These are phyloP conservation scores for Echinops telfairi DNA, from an alignment of 2,113 vertebrate species.

Conservation along the genomic window DNA sequence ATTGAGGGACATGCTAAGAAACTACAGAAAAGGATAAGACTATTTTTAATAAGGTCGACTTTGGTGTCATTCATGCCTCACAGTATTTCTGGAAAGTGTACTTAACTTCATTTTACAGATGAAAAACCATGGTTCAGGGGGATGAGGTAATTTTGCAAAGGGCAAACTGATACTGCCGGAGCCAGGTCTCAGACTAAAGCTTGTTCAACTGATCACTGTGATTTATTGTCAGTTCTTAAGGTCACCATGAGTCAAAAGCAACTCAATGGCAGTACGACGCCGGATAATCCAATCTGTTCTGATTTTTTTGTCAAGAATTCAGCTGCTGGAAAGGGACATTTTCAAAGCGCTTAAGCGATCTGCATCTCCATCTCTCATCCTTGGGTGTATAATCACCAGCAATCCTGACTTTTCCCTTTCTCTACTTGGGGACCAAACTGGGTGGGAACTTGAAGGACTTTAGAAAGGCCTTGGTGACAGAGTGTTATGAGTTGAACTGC, in stretches of 20 bases:
- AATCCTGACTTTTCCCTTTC: neutral
- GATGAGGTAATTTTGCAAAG: neutral
- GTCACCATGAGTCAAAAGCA: no score
- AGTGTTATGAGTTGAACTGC: no score
- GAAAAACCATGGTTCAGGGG: neutral
- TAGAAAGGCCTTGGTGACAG: no score
- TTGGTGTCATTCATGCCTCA: neutral
- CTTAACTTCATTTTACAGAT: neutral
- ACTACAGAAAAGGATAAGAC: neutral
- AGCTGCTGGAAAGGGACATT: neutral
- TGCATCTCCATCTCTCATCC: neutral
- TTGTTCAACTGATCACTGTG: neutral
- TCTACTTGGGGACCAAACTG: constrained; percentile 22
- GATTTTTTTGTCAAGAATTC: constrained; percentile 10
- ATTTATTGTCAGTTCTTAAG: neutral
- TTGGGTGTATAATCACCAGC: constrained; percentile 26
- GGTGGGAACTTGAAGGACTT: constrained; percentile 44
- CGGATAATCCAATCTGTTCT: neutral
- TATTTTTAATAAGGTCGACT: neutral
- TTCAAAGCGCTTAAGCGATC: neutral
- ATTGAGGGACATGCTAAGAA: neutral
- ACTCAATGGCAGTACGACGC: neutral
- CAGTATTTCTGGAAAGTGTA: neutral
- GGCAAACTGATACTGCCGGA: neutral
- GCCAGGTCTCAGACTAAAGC: neutral